phyloP scores from a whole-genome alignment of 2,797 vertebrate species.

The Clarias platycephalus region DNA sequence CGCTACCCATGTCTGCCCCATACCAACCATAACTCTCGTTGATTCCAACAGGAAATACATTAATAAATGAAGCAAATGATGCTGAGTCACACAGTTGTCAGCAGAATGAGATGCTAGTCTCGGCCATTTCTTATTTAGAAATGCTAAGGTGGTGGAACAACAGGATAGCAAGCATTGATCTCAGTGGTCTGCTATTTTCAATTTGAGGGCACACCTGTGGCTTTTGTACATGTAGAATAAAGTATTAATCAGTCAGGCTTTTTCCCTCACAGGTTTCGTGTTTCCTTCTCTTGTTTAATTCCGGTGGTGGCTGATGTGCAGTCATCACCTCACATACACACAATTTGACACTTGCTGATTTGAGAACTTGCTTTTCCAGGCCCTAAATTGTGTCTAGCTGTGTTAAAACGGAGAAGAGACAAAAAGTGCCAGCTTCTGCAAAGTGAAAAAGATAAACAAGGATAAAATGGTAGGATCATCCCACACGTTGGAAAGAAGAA shows the following conservation, averaged over 20 bases:
- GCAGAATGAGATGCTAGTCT: constrained; percentile 34
- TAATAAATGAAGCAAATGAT: constrained; percentile 52
- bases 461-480: not conserved
- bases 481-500: not conserved
- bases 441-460: not conserved
- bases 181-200: constrained; percentile 39
- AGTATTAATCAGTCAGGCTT: constrained; percentile 42
- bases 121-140: constrained; percentile 35
- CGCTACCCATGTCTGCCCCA: constrained; percentile 49
- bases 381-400: constrained; percentile 29
- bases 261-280: constrained; percentile 35
- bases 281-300: constrained; percentile 44
- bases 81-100: constrained; percentile 48
- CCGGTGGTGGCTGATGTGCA: constrained; percentile 28
- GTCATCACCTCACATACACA: constrained; percentile 4
- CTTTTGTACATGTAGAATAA: constrained; percentile 37
- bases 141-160: constrained; percentile 7
- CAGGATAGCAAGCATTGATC: constrained; percentile 41
- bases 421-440: constrained; percentile 20
- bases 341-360: constrained; percentile 20
- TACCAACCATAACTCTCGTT: constrained; percentile 44
- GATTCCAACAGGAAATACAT: constrained; percentile 53
- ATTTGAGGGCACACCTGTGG: constrained; percentile 44
- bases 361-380: constrained; percentile 35
- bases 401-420: constrained; percentile 35